Evolutionary conservation across 1,140 invertebrate genomes (phyloP), one percentile per base, ranked within the genome.

Genomic region (Diuraphis noxia): DNA sequence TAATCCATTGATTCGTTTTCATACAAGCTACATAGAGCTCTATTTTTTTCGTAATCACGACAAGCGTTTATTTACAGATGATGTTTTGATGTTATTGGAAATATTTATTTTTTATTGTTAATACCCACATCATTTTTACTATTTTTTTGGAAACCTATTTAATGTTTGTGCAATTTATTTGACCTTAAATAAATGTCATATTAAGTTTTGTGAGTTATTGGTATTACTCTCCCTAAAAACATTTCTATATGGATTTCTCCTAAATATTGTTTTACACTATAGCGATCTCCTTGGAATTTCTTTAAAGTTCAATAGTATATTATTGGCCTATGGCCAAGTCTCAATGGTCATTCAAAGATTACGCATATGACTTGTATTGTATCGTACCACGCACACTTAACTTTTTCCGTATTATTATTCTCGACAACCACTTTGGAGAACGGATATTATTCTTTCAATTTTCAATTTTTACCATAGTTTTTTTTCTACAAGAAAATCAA

Each of bases 251-350:
- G 86, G 36, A 63, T 88, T 88, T 88, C 23, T 40, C 13, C 25
- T 88, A 88, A 41, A 88, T 63, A 88, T 87, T 56, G 46, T 87
- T 38, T 87, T 56, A 38, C 85, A 87, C 36, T 40, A 25, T 23
- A 21, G 43, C n/a, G 21, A 52, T 36, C 34, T 86, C 41, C 30
- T 86, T 52, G 52, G 86, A 88, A 63, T 56, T 56, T 17, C 36
- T 40, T n/a, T n/a, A 30, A 17, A 56, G 86, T 56, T 13, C 49
- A 52, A 88, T 34, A 43, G n/a, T n/a, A 23, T 40, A 56, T n/a
- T 88, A 88, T 88, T 88, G 86, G 86, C 21, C 10, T n/a, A n/a
- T 10, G 36, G 23, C 86, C 86, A 88, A 23, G 86, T 88, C 13
- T 88, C 52, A 25, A 46, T 46, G 3, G 36, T 56, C 36, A 38